phyloP scores from a whole-genome alignment of 2,888 invertebrate genomes.

The Creontiades dilutus region DNA sequence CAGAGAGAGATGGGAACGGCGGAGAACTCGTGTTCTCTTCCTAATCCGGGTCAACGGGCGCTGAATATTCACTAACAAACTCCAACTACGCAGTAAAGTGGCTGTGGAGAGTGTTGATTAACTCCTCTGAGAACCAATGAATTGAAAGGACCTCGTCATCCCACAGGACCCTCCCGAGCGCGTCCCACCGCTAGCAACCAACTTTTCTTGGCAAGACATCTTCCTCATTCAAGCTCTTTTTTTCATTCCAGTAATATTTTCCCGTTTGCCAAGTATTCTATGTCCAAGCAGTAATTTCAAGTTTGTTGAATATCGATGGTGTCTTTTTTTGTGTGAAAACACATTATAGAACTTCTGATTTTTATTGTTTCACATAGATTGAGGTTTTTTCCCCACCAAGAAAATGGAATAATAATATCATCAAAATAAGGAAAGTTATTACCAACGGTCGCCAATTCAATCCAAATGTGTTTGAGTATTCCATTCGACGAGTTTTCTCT shows the following conservation, averaged over 20 bases:
- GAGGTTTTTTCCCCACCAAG: too few species aligned
- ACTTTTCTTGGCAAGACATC: slow-evolving; percentile 45
- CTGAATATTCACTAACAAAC: slow-evolving; percentile 69
- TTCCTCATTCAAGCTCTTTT: slow-evolving; percentile 13
- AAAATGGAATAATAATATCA: too few species aligned
- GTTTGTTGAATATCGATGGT: not conserved
- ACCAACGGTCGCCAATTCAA: too few species aligned
- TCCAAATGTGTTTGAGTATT: too few species aligned
- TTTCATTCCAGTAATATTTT: not conserved
- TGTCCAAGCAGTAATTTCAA: not conserved
- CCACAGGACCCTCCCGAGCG: not conserved
- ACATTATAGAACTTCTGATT: not conserved
- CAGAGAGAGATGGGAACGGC: not conserved
- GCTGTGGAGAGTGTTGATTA: slow-evolving; percentile 60
- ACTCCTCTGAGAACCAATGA: slow-evolving; percentile 64
- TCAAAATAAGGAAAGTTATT: too few species aligned
- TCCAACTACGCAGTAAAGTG: slow-evolving; percentile 60
- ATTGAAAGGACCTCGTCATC: slow-evolving; percentile 51
- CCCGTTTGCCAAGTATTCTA: not conserved
- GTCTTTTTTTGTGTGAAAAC: not conserved
- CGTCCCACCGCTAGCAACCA: slow-evolving; percentile 8
- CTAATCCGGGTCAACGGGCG: slow-evolving; percentile 64
- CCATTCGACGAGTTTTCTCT: too few species aligned
- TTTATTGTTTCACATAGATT: too few species aligned
- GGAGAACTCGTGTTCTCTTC: slow-evolving; percentile 48